Conservation (phyloP, 2,797 vertebrate genomes). For the Borostomias antarcticus region DNA sequence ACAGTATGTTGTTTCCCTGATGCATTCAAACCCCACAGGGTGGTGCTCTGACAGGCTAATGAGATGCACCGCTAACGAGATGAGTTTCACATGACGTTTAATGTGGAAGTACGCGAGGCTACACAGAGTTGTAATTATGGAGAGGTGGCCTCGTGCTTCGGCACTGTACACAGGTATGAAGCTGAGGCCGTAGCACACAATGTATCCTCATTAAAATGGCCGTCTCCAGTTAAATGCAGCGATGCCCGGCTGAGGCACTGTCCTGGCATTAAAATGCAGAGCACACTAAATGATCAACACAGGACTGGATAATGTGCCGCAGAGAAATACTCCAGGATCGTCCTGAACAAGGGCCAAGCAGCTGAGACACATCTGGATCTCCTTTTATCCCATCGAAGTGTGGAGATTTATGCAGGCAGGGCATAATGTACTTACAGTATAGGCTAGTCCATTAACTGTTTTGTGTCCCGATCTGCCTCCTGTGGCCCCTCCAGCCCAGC, state of each 20-base stretch:
- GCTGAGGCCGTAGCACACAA: not conserved
- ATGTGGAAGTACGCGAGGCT: not conserved
- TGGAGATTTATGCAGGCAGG: no score
- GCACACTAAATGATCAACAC: slow-evolving; percentile 33
- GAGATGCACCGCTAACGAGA: not conserved
- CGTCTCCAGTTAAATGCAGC: slow-evolving; percentile 10
- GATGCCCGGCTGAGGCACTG: slow-evolving; percentile 10
- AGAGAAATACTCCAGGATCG: slow-evolving; percentile 43
- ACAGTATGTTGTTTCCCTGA: not conserved
- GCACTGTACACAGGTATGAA: not conserved
- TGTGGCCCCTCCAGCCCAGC: slow-evolving; percentile 11
- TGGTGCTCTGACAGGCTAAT: not conserved
- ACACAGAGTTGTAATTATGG: not conserved
- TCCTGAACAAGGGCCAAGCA: slow-evolving; percentile 40
- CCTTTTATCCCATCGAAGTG: slow-evolving; percentile 26
- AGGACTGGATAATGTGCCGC: slow-evolving; percentile 36
- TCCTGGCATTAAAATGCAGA: slow-evolving; percentile 45
- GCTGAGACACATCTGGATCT: slow-evolving; percentile 50
- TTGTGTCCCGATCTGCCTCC: slow-evolving; percentile 6
- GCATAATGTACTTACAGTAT: no score
- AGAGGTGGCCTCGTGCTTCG: not conserved
- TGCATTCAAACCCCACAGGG: not conserved
- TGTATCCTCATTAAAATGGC: slow-evolving; percentile 16
- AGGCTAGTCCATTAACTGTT: slow-evolving; percentile 9
- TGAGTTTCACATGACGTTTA: not conserved